phyloP scores from a whole-genome alignment of 2,797 vertebrate species.

The Sebastes hubbsi region DNA sequence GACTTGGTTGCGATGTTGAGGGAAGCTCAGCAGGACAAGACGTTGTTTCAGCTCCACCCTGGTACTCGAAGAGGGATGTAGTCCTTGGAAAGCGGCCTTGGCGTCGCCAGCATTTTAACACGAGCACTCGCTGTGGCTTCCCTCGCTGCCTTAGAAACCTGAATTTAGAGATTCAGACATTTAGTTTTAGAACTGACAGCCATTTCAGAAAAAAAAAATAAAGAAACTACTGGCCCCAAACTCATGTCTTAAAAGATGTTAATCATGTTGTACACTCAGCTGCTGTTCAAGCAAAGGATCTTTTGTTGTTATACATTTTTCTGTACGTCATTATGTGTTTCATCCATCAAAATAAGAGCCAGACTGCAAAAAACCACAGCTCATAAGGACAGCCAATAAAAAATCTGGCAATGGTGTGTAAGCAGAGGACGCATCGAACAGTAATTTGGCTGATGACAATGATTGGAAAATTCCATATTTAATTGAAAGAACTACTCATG shows the following conservation, averaged over 20 bases:
- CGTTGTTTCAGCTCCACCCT: slow-evolving; percentile 50
- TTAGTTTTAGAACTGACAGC: neutral
- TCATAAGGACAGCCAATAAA: neutral
- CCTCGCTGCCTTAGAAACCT: slow-evolving; percentile 77
- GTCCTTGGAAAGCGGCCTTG: slow-evolving; percentile 68
- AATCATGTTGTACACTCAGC: neutral
- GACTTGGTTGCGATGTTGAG: neutral
- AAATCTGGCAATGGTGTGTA: neutral
- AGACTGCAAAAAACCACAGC: neutral
- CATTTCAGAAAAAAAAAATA: neutral
- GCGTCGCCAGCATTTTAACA: slow-evolving; percentile 69
- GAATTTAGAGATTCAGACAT: neutral
- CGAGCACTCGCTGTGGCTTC: slow-evolving; percentile 63
- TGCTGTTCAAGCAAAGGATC: neutral
- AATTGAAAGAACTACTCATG: neutral
- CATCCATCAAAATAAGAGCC: neutral
- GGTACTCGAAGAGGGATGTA: slow-evolving; percentile 65
- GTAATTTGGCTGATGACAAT: neutral
- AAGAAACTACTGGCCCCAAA: neutral
- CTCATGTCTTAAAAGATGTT: neutral
- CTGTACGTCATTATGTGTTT: neutral
- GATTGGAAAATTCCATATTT: slow-evolving; percentile 4
- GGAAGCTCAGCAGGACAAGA: neutral
- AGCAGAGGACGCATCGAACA: neutral
- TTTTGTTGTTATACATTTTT: neutral